Conservation (phyloP, 2,797 vertebrate species). For the Masticophis lateralis region DNA sequence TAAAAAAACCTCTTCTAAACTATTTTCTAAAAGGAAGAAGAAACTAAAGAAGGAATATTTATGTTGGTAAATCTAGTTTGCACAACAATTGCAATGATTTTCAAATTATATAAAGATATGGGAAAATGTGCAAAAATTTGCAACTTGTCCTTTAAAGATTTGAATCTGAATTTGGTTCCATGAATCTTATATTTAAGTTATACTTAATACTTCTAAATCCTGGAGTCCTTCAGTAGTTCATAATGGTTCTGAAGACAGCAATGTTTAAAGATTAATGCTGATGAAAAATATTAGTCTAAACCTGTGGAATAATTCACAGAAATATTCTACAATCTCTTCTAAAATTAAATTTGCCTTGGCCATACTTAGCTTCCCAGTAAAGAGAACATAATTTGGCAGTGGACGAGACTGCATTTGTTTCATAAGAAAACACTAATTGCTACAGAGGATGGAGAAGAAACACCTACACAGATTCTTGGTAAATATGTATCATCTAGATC, state of each 20-base stretch:
- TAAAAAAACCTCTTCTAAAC: neutral
- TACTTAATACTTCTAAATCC: neutral
- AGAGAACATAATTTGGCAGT: neutral
- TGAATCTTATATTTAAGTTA: neutral
- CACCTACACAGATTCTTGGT: neutral
- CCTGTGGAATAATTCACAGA: neutral
- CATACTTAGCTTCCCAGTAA: neutral
- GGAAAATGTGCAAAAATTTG: neutral
- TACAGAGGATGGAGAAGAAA: neutral
- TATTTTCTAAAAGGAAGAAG: neutral
- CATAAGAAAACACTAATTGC: neutral
- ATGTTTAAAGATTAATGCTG: neutral
- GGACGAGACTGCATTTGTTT: neutral
- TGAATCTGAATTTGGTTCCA: neutral
- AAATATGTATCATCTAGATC: neutral
- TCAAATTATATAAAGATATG: neutral
- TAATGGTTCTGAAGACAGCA: neutral
- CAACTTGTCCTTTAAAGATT: neutral
- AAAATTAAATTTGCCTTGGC: neutral
- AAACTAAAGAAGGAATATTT: neutral
- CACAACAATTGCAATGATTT: slow-evolving; percentile 8
- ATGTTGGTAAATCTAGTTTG: slow-evolving; percentile 12
- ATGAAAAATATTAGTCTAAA: neutral
- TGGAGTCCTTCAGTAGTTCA: neutral
- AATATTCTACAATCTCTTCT: neutral